Evolutionary conservation across 1,140 invertebrate genomes (phyloP).

Genomic region (Cataglyphis hispanica): DNA sequence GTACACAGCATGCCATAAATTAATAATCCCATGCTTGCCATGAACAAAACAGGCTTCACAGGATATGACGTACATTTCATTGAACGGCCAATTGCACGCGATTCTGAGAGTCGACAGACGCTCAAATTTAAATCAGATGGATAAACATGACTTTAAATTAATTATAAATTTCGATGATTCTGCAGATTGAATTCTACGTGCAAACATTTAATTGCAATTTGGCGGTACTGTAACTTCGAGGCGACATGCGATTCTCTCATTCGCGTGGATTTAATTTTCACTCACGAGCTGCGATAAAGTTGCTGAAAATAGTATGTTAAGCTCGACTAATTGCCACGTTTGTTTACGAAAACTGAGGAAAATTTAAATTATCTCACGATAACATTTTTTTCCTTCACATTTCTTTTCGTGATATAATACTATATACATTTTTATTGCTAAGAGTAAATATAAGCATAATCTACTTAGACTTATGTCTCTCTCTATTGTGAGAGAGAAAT

Average conservation of each 20-base stretch:
- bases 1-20: slow-evolving; percentile 50
- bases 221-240: slow-evolving; percentile 2
- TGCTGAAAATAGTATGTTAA: slow-evolving; percentile 55
- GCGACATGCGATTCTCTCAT: slow-evolving; percentile 69
- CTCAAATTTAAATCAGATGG: slow-evolving; percentile 57
- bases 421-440: not conserved
- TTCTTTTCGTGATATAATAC: not conserved
- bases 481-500: not conserved
- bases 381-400: not conserved
- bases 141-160: slow-evolving; percentile 63
- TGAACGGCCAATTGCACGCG: slow-evolving; percentile 42
- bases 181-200: slow-evolving; percentile 28
- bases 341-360: slow-evolving; percentile 28
- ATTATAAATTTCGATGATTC: slow-evolving; percentile 57
- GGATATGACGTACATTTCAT: slow-evolving; percentile 33
- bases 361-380: slow-evolving; percentile 18
- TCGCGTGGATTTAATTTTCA: slow-evolving; percentile 55
- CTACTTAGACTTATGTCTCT: not conserved
- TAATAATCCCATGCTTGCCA: slow-evolving; percentile 49
- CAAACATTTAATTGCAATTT: slow-evolving; percentile 70
- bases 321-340: slow-evolving; percentile 36
- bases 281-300: slow-evolving; percentile 32
- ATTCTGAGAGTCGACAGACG: slow-evolving; percentile 38
- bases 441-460: not conserved
- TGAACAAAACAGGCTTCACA: slow-evolving; percentile 40